Evolutionary conservation across 2,888 invertebrate species (phyloP).

Genomic region (Protophormia terraenovae): DNA sequence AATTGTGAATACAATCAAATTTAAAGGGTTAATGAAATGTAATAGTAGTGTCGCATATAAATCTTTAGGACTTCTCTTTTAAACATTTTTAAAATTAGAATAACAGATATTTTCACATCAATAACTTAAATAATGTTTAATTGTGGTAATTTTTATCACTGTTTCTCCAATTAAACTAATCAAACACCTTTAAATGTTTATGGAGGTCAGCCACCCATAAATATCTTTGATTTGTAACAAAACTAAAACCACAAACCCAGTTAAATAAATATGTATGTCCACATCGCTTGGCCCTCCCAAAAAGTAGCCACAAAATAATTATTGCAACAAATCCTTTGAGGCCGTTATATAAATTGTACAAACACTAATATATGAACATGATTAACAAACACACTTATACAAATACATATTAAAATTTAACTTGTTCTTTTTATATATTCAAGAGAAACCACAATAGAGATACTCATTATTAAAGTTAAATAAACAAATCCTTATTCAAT

Average conservation of each 20-base stretch:
- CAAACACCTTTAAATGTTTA: background rate
- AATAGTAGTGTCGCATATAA: no score
- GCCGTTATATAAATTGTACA: background rate
- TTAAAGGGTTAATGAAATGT: no score
- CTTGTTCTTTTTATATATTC: no score
- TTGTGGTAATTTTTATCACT: background rate
- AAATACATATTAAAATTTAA: background rate
- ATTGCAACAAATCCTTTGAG: slow-evolving; percentile 41
- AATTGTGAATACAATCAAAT: no score
- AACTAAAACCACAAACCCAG: background rate
- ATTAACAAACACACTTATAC: background rate
- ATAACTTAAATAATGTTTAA: background rate
- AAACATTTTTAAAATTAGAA: no score
- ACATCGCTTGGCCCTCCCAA: background rate
- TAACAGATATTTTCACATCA: background rate
- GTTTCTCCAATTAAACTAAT: background rate
- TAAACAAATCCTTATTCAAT: background rate
- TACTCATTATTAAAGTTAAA: background rate
- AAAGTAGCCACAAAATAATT: slow-evolving; percentile 16
- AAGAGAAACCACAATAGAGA: background rate
- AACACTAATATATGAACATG: background rate
- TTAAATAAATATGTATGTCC: slow-evolving; percentile 15
- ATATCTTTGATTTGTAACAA: slow-evolving; percentile 5
- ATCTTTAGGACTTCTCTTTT: no score
- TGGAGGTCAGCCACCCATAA: background rate